Evolutionary conservation across 2,888 invertebrate genomes (phyloP), one percentile per base, ranked within the genome.

Genomic region (Brachylomia viminalis): DNA sequence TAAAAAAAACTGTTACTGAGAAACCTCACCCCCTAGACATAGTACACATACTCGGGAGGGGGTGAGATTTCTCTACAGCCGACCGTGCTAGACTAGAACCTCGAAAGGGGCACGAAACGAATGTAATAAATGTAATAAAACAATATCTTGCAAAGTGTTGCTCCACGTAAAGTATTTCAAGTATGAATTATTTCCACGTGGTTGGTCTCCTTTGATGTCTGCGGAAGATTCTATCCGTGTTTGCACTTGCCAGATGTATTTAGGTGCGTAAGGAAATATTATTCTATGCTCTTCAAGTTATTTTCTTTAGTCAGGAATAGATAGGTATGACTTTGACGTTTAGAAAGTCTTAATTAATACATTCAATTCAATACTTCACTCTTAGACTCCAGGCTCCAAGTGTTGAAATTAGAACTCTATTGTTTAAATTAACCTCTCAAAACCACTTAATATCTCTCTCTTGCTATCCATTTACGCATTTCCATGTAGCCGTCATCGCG

Each of bases 401-500:
- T 49, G n/a, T 47, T 72, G 75, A 72, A 83, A 67, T 72, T 62
- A 75, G 59, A 83, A 38, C 56, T 73, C 71, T 52, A 80, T 84
- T 84, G 75, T 81, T 68, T 47, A 47, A 75, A 77, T 77, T 27
- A 62, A 84, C 49, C 54, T 74, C 71, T 74, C 54, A 64, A 59
- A 74, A 58, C 49, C 75, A 71, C 70, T 75, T 74, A 47, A 61
- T 77, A 58, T 74, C 61, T 77, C 52, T 65, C 74, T 74, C 71
- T 83, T 66, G 72, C 77, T 83, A 85, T 81, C 84, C 79, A 81
- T 87, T 82, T 79, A 85, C 80, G 80, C 79, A 77, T 81, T 88
- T 85, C 76, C 86, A 86, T 86, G 84, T 85, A 83, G 45, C 85
- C 89, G 89, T 91, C 88, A 86, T 86, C 75, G 86, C 65, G 85